Conservation (phyloP, 2,113 vertebrate species). For the Indri indri region DNA sequence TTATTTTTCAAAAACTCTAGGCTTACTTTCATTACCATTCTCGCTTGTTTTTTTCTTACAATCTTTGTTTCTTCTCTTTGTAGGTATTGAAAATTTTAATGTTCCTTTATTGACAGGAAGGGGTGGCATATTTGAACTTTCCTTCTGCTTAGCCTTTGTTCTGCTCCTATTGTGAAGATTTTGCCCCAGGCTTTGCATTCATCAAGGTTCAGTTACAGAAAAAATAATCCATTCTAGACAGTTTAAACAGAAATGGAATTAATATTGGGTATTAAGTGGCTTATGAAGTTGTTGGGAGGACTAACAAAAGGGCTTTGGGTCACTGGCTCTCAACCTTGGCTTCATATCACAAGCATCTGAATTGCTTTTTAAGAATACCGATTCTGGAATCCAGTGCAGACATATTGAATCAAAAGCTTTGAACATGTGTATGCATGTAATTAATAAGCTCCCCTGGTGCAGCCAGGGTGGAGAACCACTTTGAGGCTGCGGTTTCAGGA, state of each 20-base stretch:
- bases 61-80: constrained; percentile 22
- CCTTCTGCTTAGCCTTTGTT: background rate
- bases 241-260: background rate
- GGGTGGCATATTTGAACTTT: background rate
- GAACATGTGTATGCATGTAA: background rate
- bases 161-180: background rate
- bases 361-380: background rate
- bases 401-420: background rate
- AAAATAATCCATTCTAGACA: background rate
- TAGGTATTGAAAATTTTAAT: background rate
- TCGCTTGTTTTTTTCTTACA: background rate
- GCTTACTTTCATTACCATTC: background rate
- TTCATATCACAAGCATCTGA: background rate
- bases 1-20: constrained; percentile 40
- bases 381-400: background rate
- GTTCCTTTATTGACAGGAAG: background rate
- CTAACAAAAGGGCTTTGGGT: background rate
- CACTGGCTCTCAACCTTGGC: background rate
- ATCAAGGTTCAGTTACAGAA: constrained; percentile 27
- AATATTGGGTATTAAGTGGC: background rate
- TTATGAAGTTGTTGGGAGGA: background rate
- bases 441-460: background rate
- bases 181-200: background rate
- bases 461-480: background rate
- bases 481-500: background rate